Evolutionary conservation across 2,113 vertebrate species (phyloP).

Genomic region (Acanthochromis polyacanthus): DNA sequence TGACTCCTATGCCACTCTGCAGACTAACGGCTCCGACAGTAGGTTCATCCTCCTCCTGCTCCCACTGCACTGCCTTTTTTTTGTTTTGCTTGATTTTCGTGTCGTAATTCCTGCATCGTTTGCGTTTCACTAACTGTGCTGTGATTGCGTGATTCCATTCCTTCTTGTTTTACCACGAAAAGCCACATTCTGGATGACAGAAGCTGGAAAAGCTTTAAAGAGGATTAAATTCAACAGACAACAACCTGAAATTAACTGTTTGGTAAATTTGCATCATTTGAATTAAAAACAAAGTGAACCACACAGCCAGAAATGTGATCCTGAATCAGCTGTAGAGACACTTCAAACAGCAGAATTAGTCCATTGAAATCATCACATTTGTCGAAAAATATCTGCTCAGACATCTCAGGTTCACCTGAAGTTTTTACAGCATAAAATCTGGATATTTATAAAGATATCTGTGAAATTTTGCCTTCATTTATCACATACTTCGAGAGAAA

Average conservation of each 20-base stretch:
- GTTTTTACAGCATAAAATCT: too few species aligned
- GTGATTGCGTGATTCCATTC: slow-evolving; percentile 38
- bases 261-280: background rate
- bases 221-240: background rate
- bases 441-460: too few species aligned
- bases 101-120: background rate
- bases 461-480: too few species aligned
- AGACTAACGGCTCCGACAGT: slow-evolving; percentile 88
- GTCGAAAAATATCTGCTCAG: too few species aligned
- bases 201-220: background rate
- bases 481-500: too few species aligned
- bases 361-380: too few species aligned
- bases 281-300: background rate
- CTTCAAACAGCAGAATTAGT: background rate
- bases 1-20: slow-evolving; percentile 88
- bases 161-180: background rate
- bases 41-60: slow-evolving; percentile 70
- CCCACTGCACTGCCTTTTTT: slow-evolving; percentile 26
- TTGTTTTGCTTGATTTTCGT: slow-evolving; percentile 34
- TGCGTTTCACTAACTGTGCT: slow-evolving; percentile 40
- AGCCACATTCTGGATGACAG: slow-evolving; percentile 56
- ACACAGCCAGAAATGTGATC: slow-evolving; percentile 46
- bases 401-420: too few species aligned
- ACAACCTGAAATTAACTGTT: background rate
- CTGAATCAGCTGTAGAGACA: slow-evolving; percentile 54